Evolutionary conservation across 2,888 invertebrate species (phyloP).

Genomic region (Chrysina gloriosa): DNA sequence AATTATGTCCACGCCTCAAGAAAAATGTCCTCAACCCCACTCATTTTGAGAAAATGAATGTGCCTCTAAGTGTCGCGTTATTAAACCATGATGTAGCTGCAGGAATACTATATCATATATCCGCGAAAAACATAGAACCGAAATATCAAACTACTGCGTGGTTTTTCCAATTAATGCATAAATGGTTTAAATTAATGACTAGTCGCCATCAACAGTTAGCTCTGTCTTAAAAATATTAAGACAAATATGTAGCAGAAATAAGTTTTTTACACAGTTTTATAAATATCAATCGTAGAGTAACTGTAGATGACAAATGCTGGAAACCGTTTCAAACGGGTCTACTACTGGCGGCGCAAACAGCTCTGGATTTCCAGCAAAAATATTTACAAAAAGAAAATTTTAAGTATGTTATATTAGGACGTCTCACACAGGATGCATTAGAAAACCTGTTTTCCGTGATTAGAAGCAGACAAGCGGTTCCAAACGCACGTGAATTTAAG

Average conservation of each 20-base stretch:
- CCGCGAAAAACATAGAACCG: neutral
- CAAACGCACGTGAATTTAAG: neutral
- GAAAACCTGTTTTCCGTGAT: constrained; percentile 9
- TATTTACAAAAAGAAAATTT: constrained; percentile 3
- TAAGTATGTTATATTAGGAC: neutral
- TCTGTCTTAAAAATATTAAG: neutral
- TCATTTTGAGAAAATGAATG: constrained; percentile 5
- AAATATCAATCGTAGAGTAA: neutral
- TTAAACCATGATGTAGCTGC: constrained; percentile 12
- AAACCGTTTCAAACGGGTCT: constrained; percentile 7
- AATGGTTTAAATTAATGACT: constrained; percentile 2
- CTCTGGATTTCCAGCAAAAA: neutral
- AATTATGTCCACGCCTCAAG: neutral
- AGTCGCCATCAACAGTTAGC: constrained; percentile 3
- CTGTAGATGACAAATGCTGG: neutral
- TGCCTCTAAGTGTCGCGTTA: neutral
- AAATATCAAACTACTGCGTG: neutral
- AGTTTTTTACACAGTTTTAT: neutral
- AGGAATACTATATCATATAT: constrained; percentile 1
- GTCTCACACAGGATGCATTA: constrained; percentile 13
- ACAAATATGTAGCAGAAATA: neutral
- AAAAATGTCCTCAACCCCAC: neutral
- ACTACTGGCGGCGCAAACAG: neutral
- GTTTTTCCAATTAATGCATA: neutral
- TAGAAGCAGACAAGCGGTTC: neutral